Base-by-base conservation (phyloP, 2,113 vertebrate genomes). In the Epinephelus lanceolatus region DNA sequence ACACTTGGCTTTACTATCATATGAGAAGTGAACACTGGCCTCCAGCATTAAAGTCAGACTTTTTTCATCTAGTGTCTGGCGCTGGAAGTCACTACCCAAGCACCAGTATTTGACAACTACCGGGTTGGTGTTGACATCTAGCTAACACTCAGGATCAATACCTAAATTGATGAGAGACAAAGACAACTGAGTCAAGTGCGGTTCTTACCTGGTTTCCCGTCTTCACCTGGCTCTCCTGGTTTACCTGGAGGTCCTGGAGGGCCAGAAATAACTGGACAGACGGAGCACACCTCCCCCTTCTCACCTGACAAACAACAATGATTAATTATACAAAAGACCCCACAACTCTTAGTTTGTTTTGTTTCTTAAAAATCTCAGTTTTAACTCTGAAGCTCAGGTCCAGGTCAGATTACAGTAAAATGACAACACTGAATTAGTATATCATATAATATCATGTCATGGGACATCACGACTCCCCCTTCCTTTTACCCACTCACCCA, bases 181-280 rank as follows among this genome's bases (percentile, higher is more conserved):
- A 60, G 9, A 40, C 21, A 2, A 11, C 7, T 27, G 30, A 52
- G 27, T 65, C 19, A 18, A 12, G 6, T 56, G n/a, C 25, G 23
- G 13, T n/a, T 68, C 80, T 79, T 88, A 96, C 95, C 95, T 83
- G 53, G 2, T 0, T 14, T 0, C 14, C 95, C 95, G 1, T 19
- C 67, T 55, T 68, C 37, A 55, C 95, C 95, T 23, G 52, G 70
- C 19, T 76, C 37, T 72, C 95, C 95, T 69, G 71, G 65, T 42
- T 45, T 18, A 3, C 95, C 95, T 7, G 83, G 25, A 37, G 82
- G 79, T 84, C 90, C 93, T 1, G 82, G 76, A 0, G 2, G 1
- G 0, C 23, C 33, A 8, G 9, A 5, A 18, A 7, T 0, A 5
- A 12, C 0, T 11, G 1, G 0, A 63, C 95, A 95, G n/a, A 9